Conservation (phyloP, 2,797 vertebrate genomes). For the Typhlichthys subterraneus region DNA sequence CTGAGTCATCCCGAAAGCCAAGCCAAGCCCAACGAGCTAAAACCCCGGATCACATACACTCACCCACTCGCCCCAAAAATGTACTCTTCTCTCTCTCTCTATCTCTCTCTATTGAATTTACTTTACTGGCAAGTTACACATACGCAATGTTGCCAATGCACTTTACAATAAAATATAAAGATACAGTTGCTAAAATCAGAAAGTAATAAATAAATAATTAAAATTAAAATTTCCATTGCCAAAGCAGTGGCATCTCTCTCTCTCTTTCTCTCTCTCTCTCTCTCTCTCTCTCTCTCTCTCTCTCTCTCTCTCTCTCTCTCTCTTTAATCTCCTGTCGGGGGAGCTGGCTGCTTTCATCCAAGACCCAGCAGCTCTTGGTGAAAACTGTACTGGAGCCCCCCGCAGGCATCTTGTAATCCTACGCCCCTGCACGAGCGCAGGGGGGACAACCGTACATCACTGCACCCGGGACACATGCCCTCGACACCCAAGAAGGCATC, state of each 20-base stretch:
- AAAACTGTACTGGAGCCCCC: conserved; percentile 66
- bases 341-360: conserved; percentile 64
- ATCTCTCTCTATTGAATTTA: not conserved
- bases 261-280: not conserved
- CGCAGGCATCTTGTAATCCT: conserved; percentile 69
- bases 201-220: no score
- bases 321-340: not conserved
- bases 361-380: conserved; percentile 59
- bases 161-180: no score
- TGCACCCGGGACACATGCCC: conserved; percentile 53
- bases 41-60: not conserved
- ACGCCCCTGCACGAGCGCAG: conserved; percentile 53
- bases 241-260: not conserved
- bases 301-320: not conserved
- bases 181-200: no score
- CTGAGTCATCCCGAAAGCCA: conserved; percentile 14
- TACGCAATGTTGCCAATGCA: no score
- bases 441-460: conserved; percentile 64
- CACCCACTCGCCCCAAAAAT: no score
- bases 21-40: conserved; percentile 22
- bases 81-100: not conserved
- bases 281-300: not conserved
- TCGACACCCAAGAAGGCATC: conserved; percentile 68
- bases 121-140: no score
- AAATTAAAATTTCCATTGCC: no score